Conservation (phyloP, 1,140 invertebrate species). For the Drosophila leontia region DNA sequence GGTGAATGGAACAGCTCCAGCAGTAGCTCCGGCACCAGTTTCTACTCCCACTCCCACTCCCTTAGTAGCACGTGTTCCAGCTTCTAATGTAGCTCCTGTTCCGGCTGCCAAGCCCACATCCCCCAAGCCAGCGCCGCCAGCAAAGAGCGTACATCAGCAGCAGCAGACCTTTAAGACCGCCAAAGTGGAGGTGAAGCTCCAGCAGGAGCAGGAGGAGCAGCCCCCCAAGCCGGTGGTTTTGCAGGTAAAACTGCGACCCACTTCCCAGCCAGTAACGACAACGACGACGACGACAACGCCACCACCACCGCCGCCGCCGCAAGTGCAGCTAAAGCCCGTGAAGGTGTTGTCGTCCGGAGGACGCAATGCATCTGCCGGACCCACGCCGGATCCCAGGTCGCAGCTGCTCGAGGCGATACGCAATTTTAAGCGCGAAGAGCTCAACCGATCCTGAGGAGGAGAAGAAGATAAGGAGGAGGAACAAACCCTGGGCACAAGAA, state of each 20-base stretch:
- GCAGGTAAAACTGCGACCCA: constrained; percentile 59
- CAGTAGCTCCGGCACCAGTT: too few relatives aligned
- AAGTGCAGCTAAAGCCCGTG: constrained; percentile 85
- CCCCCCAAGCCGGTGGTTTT: constrained; percentile 33
- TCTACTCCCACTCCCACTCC: too few relatives aligned
- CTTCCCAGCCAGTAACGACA: constrained; percentile 4
- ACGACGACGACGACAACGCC: neutral
- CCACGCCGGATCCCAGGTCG: constrained; percentile 87
- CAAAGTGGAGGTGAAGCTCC: constrained; percentile 68
- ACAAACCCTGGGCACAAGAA: constrained; percentile 14
- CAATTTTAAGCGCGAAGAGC: constrained; percentile 86
- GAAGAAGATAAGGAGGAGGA: neutral
- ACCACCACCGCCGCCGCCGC: constrained; percentile 77
- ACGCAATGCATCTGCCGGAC: constrained; percentile 58
- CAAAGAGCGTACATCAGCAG: constrained; percentile 25
- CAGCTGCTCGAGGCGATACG: constrained; percentile 90
- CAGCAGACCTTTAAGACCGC: constrained; percentile 47
- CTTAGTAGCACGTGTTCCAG: neutral
- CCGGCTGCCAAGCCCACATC: constrained; percentile 17
- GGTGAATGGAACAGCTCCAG: constrained; percentile 33
- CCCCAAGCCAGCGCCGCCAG: constrained; percentile 12
- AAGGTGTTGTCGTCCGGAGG: constrained; percentile 60
- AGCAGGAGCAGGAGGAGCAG: constrained; percentile 30
- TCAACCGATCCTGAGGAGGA: constrained; percentile 63
- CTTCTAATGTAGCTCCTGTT: constrained; percentile 4